Evolutionary conservation across 2,113 vertebrate genomes (phyloP).

Genomic region (Ginglymostoma cirratum): DNA sequence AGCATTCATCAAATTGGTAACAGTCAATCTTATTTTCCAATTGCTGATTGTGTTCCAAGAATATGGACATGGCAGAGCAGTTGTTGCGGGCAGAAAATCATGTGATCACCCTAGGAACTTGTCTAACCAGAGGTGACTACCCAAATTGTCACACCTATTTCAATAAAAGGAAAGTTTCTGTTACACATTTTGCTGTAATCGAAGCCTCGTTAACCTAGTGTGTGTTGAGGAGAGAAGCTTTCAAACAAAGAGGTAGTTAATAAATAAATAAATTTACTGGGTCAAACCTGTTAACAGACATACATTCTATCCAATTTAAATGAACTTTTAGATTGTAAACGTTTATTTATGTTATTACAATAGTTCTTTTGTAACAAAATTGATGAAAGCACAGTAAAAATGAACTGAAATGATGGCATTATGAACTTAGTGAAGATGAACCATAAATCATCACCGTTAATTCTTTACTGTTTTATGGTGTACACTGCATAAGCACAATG

Average conservation of each 20-base stretch:
- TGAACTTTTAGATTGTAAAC: slow-evolving; percentile 35
- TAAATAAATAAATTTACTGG: slow-evolving; percentile 37
- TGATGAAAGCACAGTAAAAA: slow-evolving; percentile 33
- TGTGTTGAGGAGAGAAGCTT: not conserved
- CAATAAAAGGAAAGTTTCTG: not conserved
- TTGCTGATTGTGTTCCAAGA: not conserved
- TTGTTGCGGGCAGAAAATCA: not conserved
- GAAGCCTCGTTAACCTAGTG: not conserved
- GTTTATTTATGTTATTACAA: slow-evolving; percentile 37
- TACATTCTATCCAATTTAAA: slow-evolving; percentile 35
- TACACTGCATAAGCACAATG: slow-evolving; percentile 23
- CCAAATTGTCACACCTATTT: not conserved
- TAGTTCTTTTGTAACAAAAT: not conserved
- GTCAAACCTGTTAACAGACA: slow-evolving; percentile 31
- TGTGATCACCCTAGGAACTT: not conserved
- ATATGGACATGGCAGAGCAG: not conserved
- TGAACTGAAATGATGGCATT: not conserved
- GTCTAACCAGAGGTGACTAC: not conserved
- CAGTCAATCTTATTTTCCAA: not conserved
- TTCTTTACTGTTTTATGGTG: slow-evolving; percentile 11
- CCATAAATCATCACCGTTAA: slow-evolving; percentile 9
- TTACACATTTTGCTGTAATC: not conserved
- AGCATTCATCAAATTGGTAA: not conserved
- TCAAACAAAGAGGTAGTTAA: slow-evolving; percentile 27
- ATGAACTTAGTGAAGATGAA: slow-evolving; percentile 27